phyloP scores from a whole-genome alignment of 2,797 vertebrate species.

The Pipistrellus pipistrellus region DNA sequence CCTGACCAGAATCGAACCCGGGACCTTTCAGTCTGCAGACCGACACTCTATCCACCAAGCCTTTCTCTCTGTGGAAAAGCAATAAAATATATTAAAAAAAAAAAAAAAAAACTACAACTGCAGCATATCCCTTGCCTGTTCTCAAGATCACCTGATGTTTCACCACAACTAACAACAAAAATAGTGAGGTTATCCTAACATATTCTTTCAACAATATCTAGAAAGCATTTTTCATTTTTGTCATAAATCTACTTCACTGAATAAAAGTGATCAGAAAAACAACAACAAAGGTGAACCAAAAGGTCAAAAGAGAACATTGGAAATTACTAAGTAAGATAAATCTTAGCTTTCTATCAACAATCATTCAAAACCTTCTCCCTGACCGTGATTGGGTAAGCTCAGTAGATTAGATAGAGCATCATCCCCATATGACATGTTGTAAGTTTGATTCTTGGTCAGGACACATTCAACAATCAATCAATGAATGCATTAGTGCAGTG shows the following conservation, averaged over 20 bases:
- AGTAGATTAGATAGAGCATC: neutral
- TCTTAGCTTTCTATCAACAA: neutral
- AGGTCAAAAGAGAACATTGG: neutral
- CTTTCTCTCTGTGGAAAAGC: too few species aligned
- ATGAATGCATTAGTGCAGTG: neutral
- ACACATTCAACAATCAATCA: neutral
- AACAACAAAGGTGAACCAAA: neutral
- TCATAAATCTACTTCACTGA: neutral
- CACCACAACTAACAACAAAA: constrained; percentile 55
- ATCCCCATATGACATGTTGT: neutral
- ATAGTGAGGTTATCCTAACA: neutral
- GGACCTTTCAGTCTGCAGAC: too few species aligned
- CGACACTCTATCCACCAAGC: too few species aligned
- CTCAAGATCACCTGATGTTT: neutral
- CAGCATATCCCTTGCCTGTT: neutral
- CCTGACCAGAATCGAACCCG: too few species aligned
- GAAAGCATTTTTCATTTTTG: constrained; percentile 35
- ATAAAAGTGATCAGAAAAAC: constrained; percentile 37
- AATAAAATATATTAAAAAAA: too few species aligned
- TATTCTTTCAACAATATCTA: neutral
- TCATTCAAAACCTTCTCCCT: neutral
- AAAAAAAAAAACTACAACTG: neutral
- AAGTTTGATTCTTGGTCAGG: neutral
- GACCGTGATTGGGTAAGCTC: neutral
- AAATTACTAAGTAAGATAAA: neutral